Evolutionary conservation across 2,113 vertebrate genomes (phyloP), one percentile per base, ranked within the genome.

Genomic region (Ameiurus melas): DNA sequence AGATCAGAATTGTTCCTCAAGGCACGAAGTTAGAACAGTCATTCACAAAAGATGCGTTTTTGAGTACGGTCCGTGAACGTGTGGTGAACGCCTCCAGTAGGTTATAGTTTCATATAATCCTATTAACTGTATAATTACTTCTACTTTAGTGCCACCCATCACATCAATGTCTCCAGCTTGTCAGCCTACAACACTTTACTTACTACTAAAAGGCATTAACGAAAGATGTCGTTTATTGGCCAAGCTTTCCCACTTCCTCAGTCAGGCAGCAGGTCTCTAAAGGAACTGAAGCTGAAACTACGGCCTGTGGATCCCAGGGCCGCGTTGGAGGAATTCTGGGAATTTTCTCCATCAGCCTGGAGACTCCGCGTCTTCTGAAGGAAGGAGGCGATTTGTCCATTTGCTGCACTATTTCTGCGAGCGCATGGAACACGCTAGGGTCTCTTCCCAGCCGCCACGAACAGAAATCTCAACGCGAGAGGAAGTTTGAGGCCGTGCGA

Each of bases 261-360:
- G 60, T 90, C 89, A 16, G 89, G 89, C 58, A 90, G 66, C 83
- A 87, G 86, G 58, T 90, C 89, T 55, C 89, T 81, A 66, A 90
- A 90, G 17, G 89, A 90, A 25, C 89, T 85, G 58, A 90, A 90
- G 86, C 89, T 90, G 66, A 90, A 90, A 77, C 89, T 90, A 43
- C 89, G 89, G 22, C 89, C 89, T 0, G 89, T 81, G 47, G 89
- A 79, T 9, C 86, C 86, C 83, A 90, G 71, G 12, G 89, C 66
- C 1, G 83, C 77, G 57, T 94, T 95, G 84, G 93, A 95, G 8
- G 94, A 89, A 96, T 95, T 85, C 91, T 95, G 3, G 95, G 96
- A 47, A 96, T 96, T 90, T 96, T 96, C 85, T 96, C 96, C 95
- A 96, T 95, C 84, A 95, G 92, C 88, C 95, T 96, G 3, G 96